A percentile compares a stretch with the other conserved stretches of the same genome.
phyloP scores from a whole-genome alignment of 2,113 vertebrate genomes.

The Carettochelys insculpta region DNA sequence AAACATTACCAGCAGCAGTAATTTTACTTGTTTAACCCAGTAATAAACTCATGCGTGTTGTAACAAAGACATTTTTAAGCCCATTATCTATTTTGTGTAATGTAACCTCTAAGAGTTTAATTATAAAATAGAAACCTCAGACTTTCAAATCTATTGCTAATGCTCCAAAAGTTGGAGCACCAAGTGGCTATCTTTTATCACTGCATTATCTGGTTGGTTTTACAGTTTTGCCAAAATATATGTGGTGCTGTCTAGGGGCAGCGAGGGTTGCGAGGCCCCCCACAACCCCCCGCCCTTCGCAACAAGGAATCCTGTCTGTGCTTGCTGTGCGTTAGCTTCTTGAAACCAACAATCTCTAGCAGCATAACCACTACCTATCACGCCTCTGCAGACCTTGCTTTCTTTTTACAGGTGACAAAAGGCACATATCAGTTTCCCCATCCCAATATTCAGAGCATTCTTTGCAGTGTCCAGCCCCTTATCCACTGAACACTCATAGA shows the following conservation, averaged over 20 bases:
- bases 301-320: neutral
- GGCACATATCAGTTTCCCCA: neutral
- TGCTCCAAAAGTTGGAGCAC: conserved; percentile 3
- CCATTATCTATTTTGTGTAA: neutral
- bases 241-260: neutral
- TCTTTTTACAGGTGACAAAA: neutral
- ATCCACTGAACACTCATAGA: neutral
- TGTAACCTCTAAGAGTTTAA: conserved; percentile 6
- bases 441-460: neutral
- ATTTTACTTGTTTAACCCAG: neutral
- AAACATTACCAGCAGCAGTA: neutral
- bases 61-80: conserved; percentile 22
- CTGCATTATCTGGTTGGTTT: neutral
- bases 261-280: neutral
- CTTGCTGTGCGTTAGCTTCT: neutral
- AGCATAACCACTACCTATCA: neutral
- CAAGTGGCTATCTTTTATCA: neutral
- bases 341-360: neutral
- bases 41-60: neutral
- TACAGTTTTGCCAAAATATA: neutral
- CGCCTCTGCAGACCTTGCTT: neutral
- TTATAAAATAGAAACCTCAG: neutral
- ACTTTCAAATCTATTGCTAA: neutral
- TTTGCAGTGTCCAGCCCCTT: neutral
- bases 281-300: neutral